phyloP scores from a whole-genome alignment of 2,113 vertebrate genomes.

The Grus americana region DNA sequence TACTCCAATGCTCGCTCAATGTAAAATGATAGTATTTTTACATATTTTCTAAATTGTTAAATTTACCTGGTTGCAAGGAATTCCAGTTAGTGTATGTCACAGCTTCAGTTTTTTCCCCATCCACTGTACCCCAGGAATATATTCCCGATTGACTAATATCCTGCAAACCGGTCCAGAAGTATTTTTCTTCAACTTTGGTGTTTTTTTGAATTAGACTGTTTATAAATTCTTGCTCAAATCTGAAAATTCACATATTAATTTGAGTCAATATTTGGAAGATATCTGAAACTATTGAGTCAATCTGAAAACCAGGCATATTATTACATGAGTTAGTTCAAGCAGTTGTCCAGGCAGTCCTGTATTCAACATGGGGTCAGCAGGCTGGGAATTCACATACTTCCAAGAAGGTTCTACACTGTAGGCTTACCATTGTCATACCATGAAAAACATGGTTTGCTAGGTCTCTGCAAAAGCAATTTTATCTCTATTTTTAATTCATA shows the following conservation, averaged over 20 bases:
- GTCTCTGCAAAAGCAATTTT: background rate
- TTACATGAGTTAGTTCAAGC: background rate
- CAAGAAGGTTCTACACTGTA: background rate
- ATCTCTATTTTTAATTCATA: background rate
- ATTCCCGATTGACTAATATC: conserved; percentile 81
- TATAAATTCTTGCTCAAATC: conserved; percentile 95
- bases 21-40: background rate
- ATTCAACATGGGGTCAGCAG: background rate
- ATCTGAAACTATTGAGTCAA: background rate
- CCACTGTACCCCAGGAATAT: conserved; percentile 82
- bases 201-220: conserved; percentile 85
- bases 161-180: conserved; percentile 91
- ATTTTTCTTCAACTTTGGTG: conserved; percentile 66
- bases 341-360: background rate
- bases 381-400: background rate
- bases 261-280: background rate
- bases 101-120: conserved; percentile 44
- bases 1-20: background rate
- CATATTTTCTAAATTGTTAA: background rate
- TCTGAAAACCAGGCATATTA: background rate
- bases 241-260: conserved; percentile 59
- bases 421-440: background rate
- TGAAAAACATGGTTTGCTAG: background rate
- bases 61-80: conserved; percentile 83
- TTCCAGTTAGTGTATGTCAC: conserved; percentile 90